Evolutionary conservation across 1,140 invertebrate species (phyloP).

Genomic region (Hetaerina americana): DNA sequence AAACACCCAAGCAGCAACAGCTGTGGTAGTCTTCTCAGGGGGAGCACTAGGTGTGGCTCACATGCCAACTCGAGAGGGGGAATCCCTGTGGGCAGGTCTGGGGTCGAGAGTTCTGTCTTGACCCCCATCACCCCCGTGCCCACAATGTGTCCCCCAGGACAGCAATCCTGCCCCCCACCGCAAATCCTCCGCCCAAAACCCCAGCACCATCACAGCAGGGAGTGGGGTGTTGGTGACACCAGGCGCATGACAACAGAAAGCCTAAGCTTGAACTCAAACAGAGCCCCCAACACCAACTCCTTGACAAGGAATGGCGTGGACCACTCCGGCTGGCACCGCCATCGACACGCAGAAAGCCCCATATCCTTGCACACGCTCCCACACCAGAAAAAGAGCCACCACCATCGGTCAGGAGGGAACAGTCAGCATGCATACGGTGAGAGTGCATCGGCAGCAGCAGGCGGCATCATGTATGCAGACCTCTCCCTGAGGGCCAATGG

Average conservation of each 20-base stretch:
- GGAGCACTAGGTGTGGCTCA: too few species aligned
- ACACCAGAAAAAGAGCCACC: background rate
- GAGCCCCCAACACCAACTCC: background rate
- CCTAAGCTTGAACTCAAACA: background rate
- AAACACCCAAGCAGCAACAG: background rate
- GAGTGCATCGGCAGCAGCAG: background rate
- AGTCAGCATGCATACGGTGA: background rate
- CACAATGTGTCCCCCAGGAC: background rate
- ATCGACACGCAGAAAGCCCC: background rate
- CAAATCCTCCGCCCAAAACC: background rate
- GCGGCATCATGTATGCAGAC: background rate
- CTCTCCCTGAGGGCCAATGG: background rate
- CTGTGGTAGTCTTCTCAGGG: background rate
- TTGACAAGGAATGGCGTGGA: background rate
- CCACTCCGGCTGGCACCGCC: background rate
- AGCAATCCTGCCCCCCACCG: background rate
- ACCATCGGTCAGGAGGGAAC: background rate
- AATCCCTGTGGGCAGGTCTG: background rate
- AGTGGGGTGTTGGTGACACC: background rate
- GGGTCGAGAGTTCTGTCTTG: background rate
- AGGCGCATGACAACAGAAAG: background rate
- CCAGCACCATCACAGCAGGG: background rate
- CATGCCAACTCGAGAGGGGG: background rate
- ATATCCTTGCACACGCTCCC: background rate
- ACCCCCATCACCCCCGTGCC: background rate